These are phyloP conservation scores for Rhorus exstirpatorius DNA, from an alignment of 2,888 invertebrate species.

Conservation along the genomic window DNA sequence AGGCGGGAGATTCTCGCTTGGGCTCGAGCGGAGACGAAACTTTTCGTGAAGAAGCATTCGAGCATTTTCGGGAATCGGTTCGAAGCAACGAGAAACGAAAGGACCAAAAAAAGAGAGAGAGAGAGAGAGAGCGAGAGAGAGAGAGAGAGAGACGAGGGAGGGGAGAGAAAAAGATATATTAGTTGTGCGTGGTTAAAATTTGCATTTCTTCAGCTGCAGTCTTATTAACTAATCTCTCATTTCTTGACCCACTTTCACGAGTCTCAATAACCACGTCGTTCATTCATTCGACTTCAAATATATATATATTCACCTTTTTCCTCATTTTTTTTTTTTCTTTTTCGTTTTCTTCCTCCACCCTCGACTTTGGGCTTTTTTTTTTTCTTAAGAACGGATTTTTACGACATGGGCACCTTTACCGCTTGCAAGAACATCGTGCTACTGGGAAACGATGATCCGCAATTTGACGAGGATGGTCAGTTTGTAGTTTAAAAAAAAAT, in stretches of 20 bases:
- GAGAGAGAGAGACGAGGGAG: conserved; percentile 75
- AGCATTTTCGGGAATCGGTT: conserved; percentile 55
- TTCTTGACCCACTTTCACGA: conserved; percentile 55
- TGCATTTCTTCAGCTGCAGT: conserved; percentile 75
- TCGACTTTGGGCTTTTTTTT: conserved; percentile 10
- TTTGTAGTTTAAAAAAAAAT: conserved; percentile 57
- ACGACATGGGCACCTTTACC: conserved; percentile 80
- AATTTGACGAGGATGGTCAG: conserved; percentile 78
- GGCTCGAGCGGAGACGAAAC: conserved; percentile 17
- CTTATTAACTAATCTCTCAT: conserved; percentile 59
- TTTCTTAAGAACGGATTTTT: not conserved
- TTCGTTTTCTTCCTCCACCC: conserved; percentile 64
- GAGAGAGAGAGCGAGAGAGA: too few relatives aligned
- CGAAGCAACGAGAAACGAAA: conserved; percentile 72
- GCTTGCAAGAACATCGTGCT: conserved; percentile 80
- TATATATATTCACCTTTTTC: too few relatives aligned
- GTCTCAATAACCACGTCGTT: conserved; percentile 47
- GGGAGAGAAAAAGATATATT: not conserved
- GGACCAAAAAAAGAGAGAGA: conserved; percentile 54
- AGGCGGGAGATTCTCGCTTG: conserved; percentile 27
- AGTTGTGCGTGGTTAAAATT: conserved; percentile 81
- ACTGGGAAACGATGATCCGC: conserved; percentile 71
- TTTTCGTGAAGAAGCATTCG: conserved; percentile 40
- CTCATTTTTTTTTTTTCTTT: too few relatives aligned
- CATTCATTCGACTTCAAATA: conserved; percentile 44